A percentile compares a stretch with the other conserved stretches of the same genome.
Conservation (phyloP, 1,140 invertebrate genomes). For the Periplaneta americana region DNA sequence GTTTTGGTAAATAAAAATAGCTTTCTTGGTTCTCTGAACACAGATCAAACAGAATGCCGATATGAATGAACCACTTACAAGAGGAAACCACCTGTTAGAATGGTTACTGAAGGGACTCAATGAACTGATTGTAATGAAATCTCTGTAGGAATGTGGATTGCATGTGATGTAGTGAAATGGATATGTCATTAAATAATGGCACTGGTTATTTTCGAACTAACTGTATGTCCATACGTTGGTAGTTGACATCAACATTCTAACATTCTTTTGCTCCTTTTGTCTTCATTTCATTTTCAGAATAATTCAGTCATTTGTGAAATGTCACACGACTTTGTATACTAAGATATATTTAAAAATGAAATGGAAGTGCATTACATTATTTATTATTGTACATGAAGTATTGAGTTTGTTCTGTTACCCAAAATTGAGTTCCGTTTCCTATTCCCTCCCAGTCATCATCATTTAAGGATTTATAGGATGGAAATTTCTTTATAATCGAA, state of each 20-base stretch:
- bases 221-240: neutral
- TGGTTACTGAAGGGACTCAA: neutral
- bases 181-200: neutral
- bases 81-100: neutral
- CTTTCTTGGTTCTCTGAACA: neutral
- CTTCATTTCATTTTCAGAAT: neutral
- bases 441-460: neutral
- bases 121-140: neutral
- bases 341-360: neutral
- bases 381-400: neutral
- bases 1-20: neutral
- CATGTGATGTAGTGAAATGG: neutral
- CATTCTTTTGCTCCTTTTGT: neutral
- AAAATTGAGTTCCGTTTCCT: neutral
- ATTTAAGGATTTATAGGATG: too few relatives aligned
- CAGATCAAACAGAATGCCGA: neutral
- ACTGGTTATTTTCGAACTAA: neutral
- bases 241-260: neutral
- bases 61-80: neutral
- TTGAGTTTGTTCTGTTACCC: neutral
- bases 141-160: neutral
- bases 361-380: neutral
- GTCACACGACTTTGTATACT: neutral
- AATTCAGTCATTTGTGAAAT: neutral
- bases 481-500: too few relatives aligned